Evolutionary conservation across 2,888 invertebrate genomes (phyloP).

Genomic region (Erpobdella octoculata): DNA sequence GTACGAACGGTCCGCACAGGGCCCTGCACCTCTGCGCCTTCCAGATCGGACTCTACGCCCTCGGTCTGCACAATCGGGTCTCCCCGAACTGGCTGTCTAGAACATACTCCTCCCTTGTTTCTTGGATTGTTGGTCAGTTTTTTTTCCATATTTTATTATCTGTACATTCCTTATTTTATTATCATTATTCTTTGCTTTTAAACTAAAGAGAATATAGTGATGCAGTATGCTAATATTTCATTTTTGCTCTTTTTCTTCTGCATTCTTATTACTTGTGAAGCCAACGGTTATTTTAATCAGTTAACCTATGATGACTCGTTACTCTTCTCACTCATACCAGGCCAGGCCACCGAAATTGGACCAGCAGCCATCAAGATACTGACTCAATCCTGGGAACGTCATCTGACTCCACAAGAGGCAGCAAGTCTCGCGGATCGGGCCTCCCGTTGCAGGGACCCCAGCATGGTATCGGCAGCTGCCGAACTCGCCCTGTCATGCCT

Average conservation of each 20-base stretch:
- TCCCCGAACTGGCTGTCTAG: slow-evolving; percentile 94
- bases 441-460: slow-evolving; percentile 82
- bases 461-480: slow-evolving; percentile 85
- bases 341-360: slow-evolving; percentile 95
- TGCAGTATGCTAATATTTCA: too few species aligned
- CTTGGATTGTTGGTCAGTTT: slow-evolving; percentile 83
- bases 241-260: too few species aligned
- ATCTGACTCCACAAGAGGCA: slow-evolving; percentile 93
- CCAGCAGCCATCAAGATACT: slow-evolving; percentile 88
- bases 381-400: slow-evolving; percentile 98
- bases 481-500: slow-evolving; percentile 87
- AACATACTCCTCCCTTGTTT: slow-evolving; percentile 94
- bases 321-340: too few species aligned
- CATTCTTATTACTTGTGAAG: too few species aligned
- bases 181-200: not conserved
- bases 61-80: slow-evolving; percentile 93
- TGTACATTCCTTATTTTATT: not conserved
- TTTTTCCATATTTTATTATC: not conserved
- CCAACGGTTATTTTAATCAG: too few species aligned
- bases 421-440: slow-evolving; percentile 92
- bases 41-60: slow-evolving; percentile 79
- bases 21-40: slow-evolving; percentile 96
- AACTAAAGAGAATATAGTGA: too few species aligned
- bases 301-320: too few species aligned
- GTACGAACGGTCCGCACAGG: slow-evolving; percentile 65